Base-by-base conservation (phyloP, 2,797 vertebrate genomes). In the Pantherophis alleghaniensis region DNA sequence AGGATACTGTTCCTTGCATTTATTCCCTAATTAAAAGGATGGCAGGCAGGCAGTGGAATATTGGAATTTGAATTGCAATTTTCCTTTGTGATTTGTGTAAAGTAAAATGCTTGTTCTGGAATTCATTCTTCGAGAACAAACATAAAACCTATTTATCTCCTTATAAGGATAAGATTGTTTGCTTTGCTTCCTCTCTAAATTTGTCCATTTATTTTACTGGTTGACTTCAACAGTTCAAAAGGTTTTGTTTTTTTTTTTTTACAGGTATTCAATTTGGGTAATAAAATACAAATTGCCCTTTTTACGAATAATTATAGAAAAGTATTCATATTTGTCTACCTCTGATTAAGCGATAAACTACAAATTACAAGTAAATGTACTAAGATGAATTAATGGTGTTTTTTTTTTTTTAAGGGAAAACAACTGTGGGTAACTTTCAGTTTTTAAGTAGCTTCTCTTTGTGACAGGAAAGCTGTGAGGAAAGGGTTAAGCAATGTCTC, bases 131-230 rank as follows among this genome's bases (percentile, higher is more conserved):
- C 93, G 94, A 94, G 83, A 89, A 92, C 93, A 92, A 93, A 93
- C 95, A 95, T 95, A 94, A 93, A 97, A 96, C 91, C 95, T 94
- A 95, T 97, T 97, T 96, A 96, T 96, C 93, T 89, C 89, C 91
- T 96, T 95, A 51, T 51, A 51, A 51, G 51, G 51, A 51, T 51
- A 51, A 51, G 51, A 51, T 51, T 51, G 51, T 51, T 51, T 51
- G 51, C 7, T 51, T 51, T 51, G 51, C 51, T 51, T 51, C 51
- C 51, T 51, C 7, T 51, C 51, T 51, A 95, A 95, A 94, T 96
- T 88, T 94, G 94, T 92, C 90, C 79, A 94, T 96, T 91, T 93
- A 87, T 94, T 96, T 95, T 51, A 63, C 92, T 92, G 91, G 79
- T 92, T 92, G 94, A 87, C 51, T 94, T 69, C 56, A 79, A 37